A percentile compares a stretch with the other conserved stretches of the same genome.
Conservation (phyloP, 2,888 invertebrate genomes). For the Ischnus inquisitorius region DNA sequence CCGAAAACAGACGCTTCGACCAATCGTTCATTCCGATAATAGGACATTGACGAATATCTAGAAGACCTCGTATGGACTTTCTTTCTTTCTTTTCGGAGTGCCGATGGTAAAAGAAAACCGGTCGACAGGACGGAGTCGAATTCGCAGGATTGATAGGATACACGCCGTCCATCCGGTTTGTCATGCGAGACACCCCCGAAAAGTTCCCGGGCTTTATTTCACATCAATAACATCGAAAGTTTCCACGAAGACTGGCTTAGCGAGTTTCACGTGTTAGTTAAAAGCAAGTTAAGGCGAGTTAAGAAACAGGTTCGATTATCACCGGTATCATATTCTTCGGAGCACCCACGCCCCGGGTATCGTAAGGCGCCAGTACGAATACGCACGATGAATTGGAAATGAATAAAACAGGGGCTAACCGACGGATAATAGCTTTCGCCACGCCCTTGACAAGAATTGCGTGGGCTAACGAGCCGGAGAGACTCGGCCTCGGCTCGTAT, state of each 20-base stretch:
- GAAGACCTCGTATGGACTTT: background rate
- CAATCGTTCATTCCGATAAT: conserved; percentile 38
- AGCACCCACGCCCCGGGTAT: conserved; percentile 52
- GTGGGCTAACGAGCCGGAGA: conserved; percentile 51
- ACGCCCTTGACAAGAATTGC: conserved; percentile 45
- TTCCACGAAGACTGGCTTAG: background rate
- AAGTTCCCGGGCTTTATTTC: background rate
- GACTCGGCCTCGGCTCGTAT: conserved; percentile 15
- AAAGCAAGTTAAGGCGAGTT: no score
- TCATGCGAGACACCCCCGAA: conserved; percentile 22
- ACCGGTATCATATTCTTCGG: background rate
- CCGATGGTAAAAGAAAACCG: background rate
- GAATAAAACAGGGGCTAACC: conserved; percentile 33
- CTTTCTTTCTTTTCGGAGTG: background rate
- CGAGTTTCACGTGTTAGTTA: conserved; percentile 4
- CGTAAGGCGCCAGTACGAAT: conserved; percentile 40
- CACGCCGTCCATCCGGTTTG: conserved; percentile 53
- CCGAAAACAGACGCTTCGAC: conserved; percentile 7
- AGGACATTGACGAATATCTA: conserved; percentile 57
- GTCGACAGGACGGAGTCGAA: conserved; percentile 34
- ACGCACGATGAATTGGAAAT: conserved; percentile 26
- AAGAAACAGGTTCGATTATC: conserved; percentile 38
- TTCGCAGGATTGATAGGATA: conserved; percentile 49
- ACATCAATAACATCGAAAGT: conserved; percentile 26
- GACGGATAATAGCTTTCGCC: conserved; percentile 42